phyloP scores from a whole-genome alignment of 2,113 vertebrate genomes.

The Willisornis vidua region DNA sequence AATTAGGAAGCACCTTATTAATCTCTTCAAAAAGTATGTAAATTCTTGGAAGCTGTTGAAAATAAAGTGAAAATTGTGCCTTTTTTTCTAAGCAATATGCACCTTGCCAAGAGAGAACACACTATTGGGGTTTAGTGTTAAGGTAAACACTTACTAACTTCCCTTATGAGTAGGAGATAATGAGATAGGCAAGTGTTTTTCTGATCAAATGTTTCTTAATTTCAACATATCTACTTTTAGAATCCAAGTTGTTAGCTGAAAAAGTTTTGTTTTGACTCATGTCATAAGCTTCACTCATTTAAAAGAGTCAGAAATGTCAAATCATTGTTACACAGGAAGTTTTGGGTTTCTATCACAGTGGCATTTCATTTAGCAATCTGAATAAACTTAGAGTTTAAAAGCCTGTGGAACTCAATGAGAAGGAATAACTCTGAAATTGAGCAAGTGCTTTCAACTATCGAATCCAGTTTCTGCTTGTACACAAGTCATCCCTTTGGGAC shows the following conservation, averaged over 20 bases:
- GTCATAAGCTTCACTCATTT: neutral
- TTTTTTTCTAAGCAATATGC: neutral
- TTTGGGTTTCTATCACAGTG: conserved; percentile 1
- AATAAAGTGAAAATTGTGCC: neutral
- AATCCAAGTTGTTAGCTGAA: neutral
- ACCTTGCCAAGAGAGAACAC: neutral
- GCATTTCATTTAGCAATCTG: neutral
- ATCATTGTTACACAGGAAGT: neutral
- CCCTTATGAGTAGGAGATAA: neutral
- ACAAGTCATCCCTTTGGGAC: neutral
- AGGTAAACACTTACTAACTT: neutral
- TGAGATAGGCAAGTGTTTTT: neutral
- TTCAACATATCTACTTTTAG: neutral
- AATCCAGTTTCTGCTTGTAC: neutral
- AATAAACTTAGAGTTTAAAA: neutral
- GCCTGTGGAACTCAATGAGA: neutral
- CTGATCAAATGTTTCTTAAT: neutral
- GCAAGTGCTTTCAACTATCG: neutral
- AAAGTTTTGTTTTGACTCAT: conserved; percentile 17
- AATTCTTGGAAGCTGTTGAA: neutral
- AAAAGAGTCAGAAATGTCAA: neutral
- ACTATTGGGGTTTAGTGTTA: neutral
- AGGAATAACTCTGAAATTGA: neutral
- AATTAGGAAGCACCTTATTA: neutral
- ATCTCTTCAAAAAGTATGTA: neutral